phyloP scores from a whole-genome alignment of 2,888 invertebrate species.

The Onthophagus sagittarius region DNA sequence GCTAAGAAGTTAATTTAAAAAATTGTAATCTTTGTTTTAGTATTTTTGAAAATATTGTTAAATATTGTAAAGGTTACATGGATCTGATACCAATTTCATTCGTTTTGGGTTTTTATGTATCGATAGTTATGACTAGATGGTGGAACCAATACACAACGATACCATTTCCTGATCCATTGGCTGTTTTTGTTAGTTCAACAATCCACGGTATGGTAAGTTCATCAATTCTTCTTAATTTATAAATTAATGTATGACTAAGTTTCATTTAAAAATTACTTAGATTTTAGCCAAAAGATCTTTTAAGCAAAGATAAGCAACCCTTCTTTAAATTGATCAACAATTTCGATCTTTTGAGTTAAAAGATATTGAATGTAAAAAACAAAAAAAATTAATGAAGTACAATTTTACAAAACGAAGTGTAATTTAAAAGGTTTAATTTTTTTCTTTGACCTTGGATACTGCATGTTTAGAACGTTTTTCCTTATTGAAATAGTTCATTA shows the following conservation, averaged over 20 bases:
- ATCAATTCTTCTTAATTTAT: slow-evolving; percentile 28
- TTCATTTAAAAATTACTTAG: too few relatives aligned
- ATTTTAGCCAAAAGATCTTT: too few relatives aligned
- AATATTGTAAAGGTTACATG: slow-evolving; percentile 82
- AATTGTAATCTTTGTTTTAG: slow-evolving; percentile 49
- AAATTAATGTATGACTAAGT: too few relatives aligned
- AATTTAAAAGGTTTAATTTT: too few relatives aligned
- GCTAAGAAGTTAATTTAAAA: slow-evolving; percentile 23
- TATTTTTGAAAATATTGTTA: slow-evolving; percentile 75
- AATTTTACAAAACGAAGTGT: too few relatives aligned
- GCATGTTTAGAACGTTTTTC: too few relatives aligned
- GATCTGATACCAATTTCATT: slow-evolving; percentile 89
- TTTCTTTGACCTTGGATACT: too few relatives aligned
- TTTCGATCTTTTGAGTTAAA: too few relatives aligned
- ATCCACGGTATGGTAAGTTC: slow-evolving; percentile 69
- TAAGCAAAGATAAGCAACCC: too few relatives aligned
- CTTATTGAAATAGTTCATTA: background rate
- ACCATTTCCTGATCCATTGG: slow-evolving; percentile 84
- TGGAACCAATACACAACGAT: slow-evolving; percentile 81
- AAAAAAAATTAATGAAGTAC: too few relatives aligned
- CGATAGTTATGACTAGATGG: slow-evolving; percentile 90
- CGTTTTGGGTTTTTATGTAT: slow-evolving; percentile 91
- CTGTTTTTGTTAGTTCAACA: slow-evolving; percentile 81
- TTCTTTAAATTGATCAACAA: too few relatives aligned
- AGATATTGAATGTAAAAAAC: too few relatives aligned